Percentiles rank a stretch among this genome's conserved stretches.
These are phyloP conservation scores for Morpho deidamia DNA, from an alignment of 2,888 invertebrate species.

Conservation along the genomic window DNA sequence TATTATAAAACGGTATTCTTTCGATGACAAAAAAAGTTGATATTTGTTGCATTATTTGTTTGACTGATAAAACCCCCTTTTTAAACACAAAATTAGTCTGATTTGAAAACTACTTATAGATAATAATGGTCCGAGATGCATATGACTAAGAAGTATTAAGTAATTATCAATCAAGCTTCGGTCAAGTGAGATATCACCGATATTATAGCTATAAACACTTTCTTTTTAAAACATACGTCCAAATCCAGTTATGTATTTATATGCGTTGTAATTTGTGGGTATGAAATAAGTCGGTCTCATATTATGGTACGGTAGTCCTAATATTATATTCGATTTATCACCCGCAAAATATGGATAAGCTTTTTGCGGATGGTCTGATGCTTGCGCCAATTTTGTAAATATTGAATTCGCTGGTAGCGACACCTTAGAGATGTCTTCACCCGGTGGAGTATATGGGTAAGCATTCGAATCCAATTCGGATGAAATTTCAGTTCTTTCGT, in stretches of 20 bases:
- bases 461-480: not conserved
- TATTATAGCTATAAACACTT: not conserved
- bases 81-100: too few species aligned
- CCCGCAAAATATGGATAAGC: not conserved
- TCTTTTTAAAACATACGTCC: not conserved
- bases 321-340: not conserved
- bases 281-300: not conserved
- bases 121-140: too few species aligned
- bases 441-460: constrained; percentile 3
- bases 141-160: too few species aligned
- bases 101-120: too few species aligned
- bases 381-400: constrained; percentile 3
- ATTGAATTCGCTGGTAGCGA: not conserved
- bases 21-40: too few species aligned
- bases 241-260: constrained; percentile 2
- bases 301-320: not conserved
- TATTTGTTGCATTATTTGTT: too few species aligned
- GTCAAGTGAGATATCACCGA: too few species aligned
- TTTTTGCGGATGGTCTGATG: constrained; percentile 4
- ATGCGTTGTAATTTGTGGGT: not conserved
- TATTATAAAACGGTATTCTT: too few species aligned
- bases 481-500: not conserved
- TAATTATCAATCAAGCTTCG: too few species aligned
- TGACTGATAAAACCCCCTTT: too few species aligned
- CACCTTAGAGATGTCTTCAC: not conserved